Evolutionary conservation across 2,888 invertebrate species (phyloP).

Genomic region (Drosophila pullipes): DNA sequence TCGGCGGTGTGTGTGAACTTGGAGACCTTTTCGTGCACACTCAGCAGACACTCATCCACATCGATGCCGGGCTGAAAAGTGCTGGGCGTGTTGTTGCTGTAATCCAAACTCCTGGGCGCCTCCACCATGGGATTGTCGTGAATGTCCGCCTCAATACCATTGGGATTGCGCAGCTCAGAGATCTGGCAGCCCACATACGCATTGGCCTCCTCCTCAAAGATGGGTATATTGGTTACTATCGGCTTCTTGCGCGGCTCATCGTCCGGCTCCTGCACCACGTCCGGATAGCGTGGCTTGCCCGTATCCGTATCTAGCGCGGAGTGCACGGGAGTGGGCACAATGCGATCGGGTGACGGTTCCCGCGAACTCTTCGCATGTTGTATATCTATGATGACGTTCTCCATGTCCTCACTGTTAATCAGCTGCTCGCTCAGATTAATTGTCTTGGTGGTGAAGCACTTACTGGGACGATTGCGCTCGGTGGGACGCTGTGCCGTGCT

Average conservation of each 20-base stretch:
- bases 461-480: conserved; percentile 81
- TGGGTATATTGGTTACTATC: conserved; percentile 86
- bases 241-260: conserved; percentile 87
- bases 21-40: conserved; percentile 90
- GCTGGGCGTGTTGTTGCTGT: conserved; percentile 31
- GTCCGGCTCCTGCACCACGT: conserved; percentile 91
- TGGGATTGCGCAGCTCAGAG: conserved; percentile 86
- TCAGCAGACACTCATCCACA: conserved; percentile 88
- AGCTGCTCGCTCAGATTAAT: conserved; percentile 86
- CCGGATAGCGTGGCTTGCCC: conserved; percentile 90
- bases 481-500: conserved; percentile 45
- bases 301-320: conserved; percentile 86
- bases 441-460: conserved; percentile 87
- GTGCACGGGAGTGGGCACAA: conserved; percentile 89
- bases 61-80: conserved; percentile 75
- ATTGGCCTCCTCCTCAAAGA: conserved; percentile 87
- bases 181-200: conserved; percentile 86
- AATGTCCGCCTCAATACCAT: conserved; percentile 66
- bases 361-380: conserved; percentile 91
- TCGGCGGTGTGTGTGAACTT: conserved; percentile 88
- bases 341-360: conserved; percentile 91
- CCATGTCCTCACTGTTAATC: conserved; percentile 86
- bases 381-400: conserved; percentile 89
- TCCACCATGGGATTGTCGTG: conserved; percentile 84
- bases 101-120: conserved; percentile 86